Conservation (phyloP, 2,113 vertebrate genomes). For the Crypturellus undulatus region DNA sequence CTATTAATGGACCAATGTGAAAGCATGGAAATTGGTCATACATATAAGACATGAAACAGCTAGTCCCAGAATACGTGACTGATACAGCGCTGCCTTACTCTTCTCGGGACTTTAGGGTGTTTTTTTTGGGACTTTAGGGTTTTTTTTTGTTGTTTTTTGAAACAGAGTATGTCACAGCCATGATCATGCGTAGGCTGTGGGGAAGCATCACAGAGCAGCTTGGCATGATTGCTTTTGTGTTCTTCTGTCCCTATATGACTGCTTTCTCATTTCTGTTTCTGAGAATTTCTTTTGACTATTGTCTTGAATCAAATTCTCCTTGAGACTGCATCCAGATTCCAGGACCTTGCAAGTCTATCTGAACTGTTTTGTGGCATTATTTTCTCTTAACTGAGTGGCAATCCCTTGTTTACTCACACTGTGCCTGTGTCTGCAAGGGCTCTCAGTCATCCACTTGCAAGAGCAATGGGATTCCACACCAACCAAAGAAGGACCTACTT, state of each 20-base stretch:
- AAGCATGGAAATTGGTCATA: neutral
- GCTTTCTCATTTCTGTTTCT: neutral
- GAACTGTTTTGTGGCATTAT: neutral
- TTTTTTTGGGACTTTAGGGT: no score
- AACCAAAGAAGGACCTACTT: neutral
- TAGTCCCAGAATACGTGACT: neutral
- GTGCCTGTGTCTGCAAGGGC: neutral
- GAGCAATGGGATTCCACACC: neutral
- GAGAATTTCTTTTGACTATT: neutral
- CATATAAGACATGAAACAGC: neutral
- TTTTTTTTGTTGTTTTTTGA: neutral
- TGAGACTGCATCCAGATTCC: neutral
- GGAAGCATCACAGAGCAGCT: neutral
- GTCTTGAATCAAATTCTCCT: neutral
- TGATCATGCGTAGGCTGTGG: neutral
- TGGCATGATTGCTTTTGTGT: neutral
- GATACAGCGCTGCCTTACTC: neutral
- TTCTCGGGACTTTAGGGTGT: neutral
- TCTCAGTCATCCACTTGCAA: neutral
- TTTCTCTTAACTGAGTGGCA: neutral
- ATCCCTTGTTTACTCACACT: neutral
- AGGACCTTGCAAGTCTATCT: neutral
- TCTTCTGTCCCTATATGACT: neutral
- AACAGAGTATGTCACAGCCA: neutral
- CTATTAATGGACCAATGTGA: neutral